Base-by-base conservation (phyloP, 1,140 invertebrate species). In the Drosophila sulfurigaster region DNA sequence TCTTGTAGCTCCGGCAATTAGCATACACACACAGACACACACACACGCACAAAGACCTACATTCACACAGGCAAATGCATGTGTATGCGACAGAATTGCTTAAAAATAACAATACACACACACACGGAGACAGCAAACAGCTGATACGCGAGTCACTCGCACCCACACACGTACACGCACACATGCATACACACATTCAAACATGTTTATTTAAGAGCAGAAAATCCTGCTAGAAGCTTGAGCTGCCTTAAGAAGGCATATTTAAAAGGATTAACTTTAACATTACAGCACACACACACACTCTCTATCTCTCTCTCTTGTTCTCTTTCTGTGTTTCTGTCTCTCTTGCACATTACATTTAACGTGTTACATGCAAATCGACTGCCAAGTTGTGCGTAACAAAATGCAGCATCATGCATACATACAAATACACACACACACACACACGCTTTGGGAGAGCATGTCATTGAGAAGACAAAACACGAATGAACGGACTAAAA, bases 331-430 rank as follows among this genome's bases (percentile, higher is more conserved):
- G 32, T 5, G 6, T 32, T 32, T 32, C 16, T 5, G 3, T 32
- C 16, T 4, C 20, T 25, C 20, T 32, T 32, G 32, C 30, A 54
- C 8, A 48, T 28, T 48, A 45, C 15, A 71, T 45, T 56, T 13
- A 51, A 63, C 6, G 58, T 57, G 32, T 45, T 45, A 59, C 20
- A 73, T 52, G 69, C 57, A 75, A 85, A 78, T 81, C 82, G 56
- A 30, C 60, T 65, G 60, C 30, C 51, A 64, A 57, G 68, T 86
- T 78, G 79, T 86, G 81, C 81, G 82, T 86, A 75, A 86, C 78
- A 57, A 74, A 85, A 85, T 85, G 81, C 82, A 83, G 73, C 76
- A 83, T 79, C 63, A 70, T 79, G 35, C 79, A 65, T 11, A 16
- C 25, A 74, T 54, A 15, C 6, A 32, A 1, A 52, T 11, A 77